Conservation (phyloP, 2,797 vertebrate genomes). For the Glossophaga mutica region DNA sequence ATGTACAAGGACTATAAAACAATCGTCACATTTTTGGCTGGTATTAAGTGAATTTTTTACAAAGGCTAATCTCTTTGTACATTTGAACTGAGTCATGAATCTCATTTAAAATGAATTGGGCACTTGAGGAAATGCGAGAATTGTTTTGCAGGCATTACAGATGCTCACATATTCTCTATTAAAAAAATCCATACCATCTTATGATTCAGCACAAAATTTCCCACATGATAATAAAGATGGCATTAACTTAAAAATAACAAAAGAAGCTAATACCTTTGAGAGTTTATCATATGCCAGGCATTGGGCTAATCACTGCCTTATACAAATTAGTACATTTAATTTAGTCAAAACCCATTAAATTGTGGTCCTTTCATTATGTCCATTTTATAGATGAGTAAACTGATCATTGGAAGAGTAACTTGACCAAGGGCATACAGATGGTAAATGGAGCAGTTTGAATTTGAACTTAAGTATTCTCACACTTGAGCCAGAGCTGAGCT, state of each 20-base stretch:
- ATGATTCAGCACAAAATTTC: background rate
- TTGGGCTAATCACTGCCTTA: background rate
- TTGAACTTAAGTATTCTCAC: background rate
- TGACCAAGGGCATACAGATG: background rate
- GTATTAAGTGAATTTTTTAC: background rate
- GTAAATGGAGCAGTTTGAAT: background rate
- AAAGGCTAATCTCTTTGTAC: background rate
- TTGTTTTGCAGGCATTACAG: background rate
- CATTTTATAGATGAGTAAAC: background rate
- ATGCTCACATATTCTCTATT: background rate
- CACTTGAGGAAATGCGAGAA: background rate
- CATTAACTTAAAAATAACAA: background rate
- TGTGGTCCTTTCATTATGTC: background rate
- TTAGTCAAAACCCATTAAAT: background rate
- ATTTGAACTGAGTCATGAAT: conserved; percentile 20
- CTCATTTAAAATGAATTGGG: conserved; percentile 41
- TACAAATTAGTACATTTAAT: background rate
- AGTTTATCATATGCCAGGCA: background rate
- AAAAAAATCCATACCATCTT: background rate
- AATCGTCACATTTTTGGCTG: background rate
- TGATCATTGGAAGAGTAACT: background rate
- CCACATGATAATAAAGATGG: background rate
- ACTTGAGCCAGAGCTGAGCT: background rate
- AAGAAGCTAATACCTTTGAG: background rate
- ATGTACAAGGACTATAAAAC: background rate